Evolutionary conservation across 2,888 invertebrate genomes (phyloP).

Genomic region (Scaptomyza reducta): DNA sequence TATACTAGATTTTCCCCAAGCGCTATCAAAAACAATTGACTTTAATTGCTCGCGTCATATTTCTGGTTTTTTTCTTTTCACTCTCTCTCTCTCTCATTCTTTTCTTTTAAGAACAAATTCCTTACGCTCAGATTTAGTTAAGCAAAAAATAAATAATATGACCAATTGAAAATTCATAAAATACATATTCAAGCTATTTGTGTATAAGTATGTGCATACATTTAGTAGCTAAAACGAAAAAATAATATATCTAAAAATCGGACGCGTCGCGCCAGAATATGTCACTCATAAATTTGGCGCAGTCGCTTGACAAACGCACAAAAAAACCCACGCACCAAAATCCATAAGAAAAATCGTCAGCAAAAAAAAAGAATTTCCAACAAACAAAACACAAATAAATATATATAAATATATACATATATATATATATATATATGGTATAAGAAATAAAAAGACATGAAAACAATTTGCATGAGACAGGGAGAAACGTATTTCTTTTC

Average conservation of each 20-base stretch:
- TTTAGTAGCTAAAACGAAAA: conserved; percentile 30
- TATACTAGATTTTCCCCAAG: conserved; percentile 62
- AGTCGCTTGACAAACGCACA: conserved; percentile 52
- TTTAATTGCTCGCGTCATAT: conserved; percentile 77
- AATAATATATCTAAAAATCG: conserved; percentile 35
- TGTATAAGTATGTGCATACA: conserved; percentile 25
- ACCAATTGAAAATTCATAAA: conserved; percentile 76
- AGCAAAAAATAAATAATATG: neutral
- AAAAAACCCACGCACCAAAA: conserved; percentile 57
- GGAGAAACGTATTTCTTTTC: conserved; percentile 36
- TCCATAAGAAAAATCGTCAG: conserved; percentile 42
- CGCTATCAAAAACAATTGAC: conserved; percentile 78
- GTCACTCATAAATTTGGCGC: conserved; percentile 73
- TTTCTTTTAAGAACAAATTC: conserved; percentile 5
- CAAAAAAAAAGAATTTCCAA: conserved; percentile 4
- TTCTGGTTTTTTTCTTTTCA: conserved; percentile 1
- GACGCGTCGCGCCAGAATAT: conserved; percentile 62
- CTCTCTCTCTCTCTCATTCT: neutral
- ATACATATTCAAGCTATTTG: conserved; percentile 16
- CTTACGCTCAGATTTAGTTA: conserved; percentile 31
- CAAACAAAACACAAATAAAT: conserved; percentile 16
- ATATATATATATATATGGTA: conserved; percentile 5
- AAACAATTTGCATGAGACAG: conserved; percentile 68
- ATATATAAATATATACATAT: conserved; percentile 9
- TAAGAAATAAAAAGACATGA: conserved; percentile 47